Percentiles rank a stretch among this genome's conserved stretches.
These are phyloP conservation scores for Caerostris darwini DNA, from an alignment of 1,140 invertebrate species.

Conservation along the genomic window DNA sequence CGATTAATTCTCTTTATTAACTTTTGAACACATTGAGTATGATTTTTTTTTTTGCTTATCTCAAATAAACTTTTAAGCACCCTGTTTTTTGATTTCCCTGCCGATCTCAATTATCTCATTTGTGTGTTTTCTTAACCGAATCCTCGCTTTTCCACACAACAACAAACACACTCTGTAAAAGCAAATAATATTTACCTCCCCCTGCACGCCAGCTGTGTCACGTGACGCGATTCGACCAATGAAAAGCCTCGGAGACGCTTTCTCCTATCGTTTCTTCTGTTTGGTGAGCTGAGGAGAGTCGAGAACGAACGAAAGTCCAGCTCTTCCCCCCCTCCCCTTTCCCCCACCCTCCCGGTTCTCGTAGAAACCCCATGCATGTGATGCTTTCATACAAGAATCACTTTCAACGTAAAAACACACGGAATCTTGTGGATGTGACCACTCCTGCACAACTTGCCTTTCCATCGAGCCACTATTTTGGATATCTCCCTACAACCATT, in stretches of 20 bases:
- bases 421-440: constrained; percentile 10
- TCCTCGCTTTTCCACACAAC: not conserved
- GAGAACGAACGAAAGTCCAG: constrained; percentile 45
- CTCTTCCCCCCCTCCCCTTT: not conserved
- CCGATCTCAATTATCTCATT: not conserved
- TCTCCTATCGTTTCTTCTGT: constrained; percentile 75
- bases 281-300: constrained; percentile 65
- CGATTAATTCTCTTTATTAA: not conserved
- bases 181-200: constrained; percentile 69
- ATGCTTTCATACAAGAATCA: constrained; percentile 67
- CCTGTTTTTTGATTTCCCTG: not conserved
- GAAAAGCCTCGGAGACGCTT: constrained; percentile 49
- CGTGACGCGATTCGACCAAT: constrained; percentile 30
- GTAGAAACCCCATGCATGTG: constrained; percentile 46
- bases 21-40: not conserved
- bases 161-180: constrained; percentile 53
- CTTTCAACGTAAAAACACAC: constrained; percentile 68
- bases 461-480: constrained; percentile 13
- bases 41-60: not conserved
- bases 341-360: not conserved
- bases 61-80: not conserved
- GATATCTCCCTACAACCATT: constrained; percentile 17
- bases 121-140: not conserved
- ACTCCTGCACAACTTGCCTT: not conserved
- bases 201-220: constrained; percentile 48